These are phyloP conservation scores for Misgurnus anguillicaudatus DNA, from an alignment of 2,113 vertebrate genomes.

Conservation along the genomic window DNA sequence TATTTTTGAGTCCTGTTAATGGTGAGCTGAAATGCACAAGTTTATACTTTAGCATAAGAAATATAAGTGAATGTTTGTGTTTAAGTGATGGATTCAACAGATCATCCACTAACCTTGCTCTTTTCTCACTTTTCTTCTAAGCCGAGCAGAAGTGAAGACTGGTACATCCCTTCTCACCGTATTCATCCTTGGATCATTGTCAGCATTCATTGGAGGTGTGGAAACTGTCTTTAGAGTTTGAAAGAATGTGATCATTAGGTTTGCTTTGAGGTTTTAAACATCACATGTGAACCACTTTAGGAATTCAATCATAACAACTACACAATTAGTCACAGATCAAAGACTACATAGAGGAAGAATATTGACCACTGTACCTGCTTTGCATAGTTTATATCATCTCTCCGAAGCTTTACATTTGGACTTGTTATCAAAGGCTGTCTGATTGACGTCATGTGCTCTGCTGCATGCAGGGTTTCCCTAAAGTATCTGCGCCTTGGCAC, in stretches of 20 bases:
- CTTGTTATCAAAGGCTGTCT: conserved; percentile 42
- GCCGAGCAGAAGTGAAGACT: conserved; percentile 6
- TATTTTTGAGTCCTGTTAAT: no score
- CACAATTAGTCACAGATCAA: background rate
- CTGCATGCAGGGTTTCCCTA: conserved; percentile 34
- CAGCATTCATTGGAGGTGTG: conserved; percentile 21
- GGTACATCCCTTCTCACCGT: conserved; percentile 5
- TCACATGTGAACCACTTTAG: background rate
- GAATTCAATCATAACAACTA: background rate
- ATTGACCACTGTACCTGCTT: conserved; percentile 43
- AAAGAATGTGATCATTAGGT: background rate
- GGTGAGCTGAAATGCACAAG: no score
- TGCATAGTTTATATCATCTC: conserved; percentile 40
- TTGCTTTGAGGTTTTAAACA: no score
- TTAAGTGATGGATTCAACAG: background rate
- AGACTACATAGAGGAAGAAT: background rate
- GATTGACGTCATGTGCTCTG: conserved; percentile 40
- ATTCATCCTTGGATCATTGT: conserved; percentile 28
- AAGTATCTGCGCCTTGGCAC: background rate
- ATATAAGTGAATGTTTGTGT: no score
- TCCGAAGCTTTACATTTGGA: conserved; percentile 39
- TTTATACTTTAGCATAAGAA: no score
- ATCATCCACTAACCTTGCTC: conserved; percentile 39
- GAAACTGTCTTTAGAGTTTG: conserved; percentile 10
- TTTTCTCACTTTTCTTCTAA: conserved; percentile 32